Base-by-base conservation (phyloP, 2,113 vertebrate species). In the Cygnus buccinator region DNA sequence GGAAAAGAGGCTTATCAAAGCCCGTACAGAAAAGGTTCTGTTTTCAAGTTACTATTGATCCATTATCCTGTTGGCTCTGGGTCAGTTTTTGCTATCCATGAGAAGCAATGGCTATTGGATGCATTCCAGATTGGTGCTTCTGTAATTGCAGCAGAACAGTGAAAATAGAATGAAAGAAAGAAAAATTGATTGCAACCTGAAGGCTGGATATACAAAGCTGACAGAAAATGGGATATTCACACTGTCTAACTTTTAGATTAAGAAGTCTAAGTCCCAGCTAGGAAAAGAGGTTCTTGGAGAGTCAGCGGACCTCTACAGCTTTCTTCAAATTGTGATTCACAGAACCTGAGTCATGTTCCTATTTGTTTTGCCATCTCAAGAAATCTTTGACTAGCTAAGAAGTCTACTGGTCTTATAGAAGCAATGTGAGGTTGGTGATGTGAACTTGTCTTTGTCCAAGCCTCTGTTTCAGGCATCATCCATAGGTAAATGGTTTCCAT, bases 1-100 rank as follows among this genome's bases (percentile, higher is more conserved):
- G 26, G 37, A 63, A 94, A 89, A 94, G 1, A 2, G 35, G 52
- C 78, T 84, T 94, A 63, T 74, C 46, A 70, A 78, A 88, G 16
- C 22, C 37, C 57, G 48, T 55, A 57, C 6, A 50, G 68, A 92
- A 86, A 71, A 77, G 7, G 5, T 52, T 94, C 20, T 21, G 63
- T 65, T 89, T 57, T 44, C 23, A 62, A 73, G 28, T 58, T 79
- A 48, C 52, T 29, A 25, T 73, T 2, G 4, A 46, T 86, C 31
- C 16, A 33, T 78, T 95, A 94, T 95, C 55, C 52, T 88, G 25
- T 71, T 89, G 63, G 86, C 72, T 90, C 20, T 93, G 81, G 90
- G 81, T 95, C 83, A 86, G 35, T 26, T 95, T 94, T 95, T 90
- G 70, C 90, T 92, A 77, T 59, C 86, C 58, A 33, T 67, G 61